A percentile compares a stretch with the other conserved stretches of the same genome.
Conservation (phyloP, 2,797 vertebrate species). For the Sparus aurata region DNA sequence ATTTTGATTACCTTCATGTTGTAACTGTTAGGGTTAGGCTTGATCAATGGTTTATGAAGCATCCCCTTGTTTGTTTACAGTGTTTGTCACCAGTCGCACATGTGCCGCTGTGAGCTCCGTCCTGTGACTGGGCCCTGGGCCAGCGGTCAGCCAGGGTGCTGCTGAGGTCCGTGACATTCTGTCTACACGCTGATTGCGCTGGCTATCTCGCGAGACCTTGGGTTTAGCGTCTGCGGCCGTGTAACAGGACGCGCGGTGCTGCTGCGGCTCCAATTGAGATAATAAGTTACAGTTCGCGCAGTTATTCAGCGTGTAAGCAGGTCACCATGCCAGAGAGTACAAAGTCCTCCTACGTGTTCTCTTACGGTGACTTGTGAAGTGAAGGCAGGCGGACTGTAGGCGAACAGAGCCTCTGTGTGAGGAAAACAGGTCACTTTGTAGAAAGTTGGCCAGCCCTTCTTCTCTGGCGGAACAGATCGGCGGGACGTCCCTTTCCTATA, state of each 20-base stretch:
- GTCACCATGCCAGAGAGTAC: not conserved
- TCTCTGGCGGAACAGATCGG: conserved; percentile 7
- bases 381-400: not conserved
- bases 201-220: conserved; percentile 57
- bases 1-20: too few relatives aligned
- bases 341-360: conserved; percentile 7
- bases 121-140: too few relatives aligned
- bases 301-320: not conserved
- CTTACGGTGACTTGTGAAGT: not conserved
- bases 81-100: too few relatives aligned
- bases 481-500: conserved; percentile 65
- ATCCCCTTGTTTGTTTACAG: too few relatives aligned
- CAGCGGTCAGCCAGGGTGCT: too few relatives aligned
- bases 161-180: too few relatives aligned
- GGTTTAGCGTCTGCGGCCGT: not conserved
- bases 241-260: not conserved
- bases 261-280: not conserved
- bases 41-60: too few relatives aligned
- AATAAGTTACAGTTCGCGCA: conserved; percentile 34
- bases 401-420: not conserved
- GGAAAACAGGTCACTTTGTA: conserved; percentile 14
- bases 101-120: too few relatives aligned
- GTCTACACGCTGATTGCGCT: not conserved
- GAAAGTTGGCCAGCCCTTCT: conserved; percentile 37
- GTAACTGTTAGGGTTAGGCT: too few relatives aligned